phyloP scores from a whole-genome alignment of 2,797 vertebrate genomes.

The Eulemur albifrons region DNA sequence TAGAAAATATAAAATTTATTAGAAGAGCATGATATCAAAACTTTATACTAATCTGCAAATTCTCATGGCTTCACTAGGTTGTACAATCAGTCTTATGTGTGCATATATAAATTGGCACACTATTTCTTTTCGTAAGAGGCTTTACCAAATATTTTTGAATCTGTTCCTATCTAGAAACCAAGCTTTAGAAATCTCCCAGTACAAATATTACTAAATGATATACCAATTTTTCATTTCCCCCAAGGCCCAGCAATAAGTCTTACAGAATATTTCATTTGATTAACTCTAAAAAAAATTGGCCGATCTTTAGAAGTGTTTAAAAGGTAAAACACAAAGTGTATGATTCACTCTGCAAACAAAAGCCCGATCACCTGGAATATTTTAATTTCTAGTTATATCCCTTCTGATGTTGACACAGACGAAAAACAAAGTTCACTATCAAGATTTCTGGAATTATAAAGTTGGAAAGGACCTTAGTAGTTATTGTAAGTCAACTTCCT shows the following conservation, averaged over 20 bases:
- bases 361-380: not conserved
- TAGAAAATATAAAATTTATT: conserved; percentile 67
- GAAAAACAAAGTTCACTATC: not conserved
- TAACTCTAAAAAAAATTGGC: not conserved
- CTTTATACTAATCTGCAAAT: not conserved
- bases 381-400: not conserved
- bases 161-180: not conserved
- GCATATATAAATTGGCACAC: not conserved
- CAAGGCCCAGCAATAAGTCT: conserved; percentile 10
- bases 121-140: not conserved
- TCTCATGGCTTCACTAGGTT: not conserved
- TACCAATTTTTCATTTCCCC: conserved; percentile 25
- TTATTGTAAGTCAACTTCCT: not conserved
- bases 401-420: not conserved
- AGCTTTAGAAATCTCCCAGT: not conserved
- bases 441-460: not conserved
- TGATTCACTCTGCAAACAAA: not conserved
- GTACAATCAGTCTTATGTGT: not conserved
- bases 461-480: not conserved
- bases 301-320: conserved; percentile 10
- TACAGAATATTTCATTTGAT: not conserved
- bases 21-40: not conserved
- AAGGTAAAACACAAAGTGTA: conserved; percentile 4
- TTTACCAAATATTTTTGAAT: not conserved
- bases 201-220: not conserved